phyloP scores from a whole-genome alignment of 1,140 invertebrate species.

The Adelges cooleyi region DNA sequence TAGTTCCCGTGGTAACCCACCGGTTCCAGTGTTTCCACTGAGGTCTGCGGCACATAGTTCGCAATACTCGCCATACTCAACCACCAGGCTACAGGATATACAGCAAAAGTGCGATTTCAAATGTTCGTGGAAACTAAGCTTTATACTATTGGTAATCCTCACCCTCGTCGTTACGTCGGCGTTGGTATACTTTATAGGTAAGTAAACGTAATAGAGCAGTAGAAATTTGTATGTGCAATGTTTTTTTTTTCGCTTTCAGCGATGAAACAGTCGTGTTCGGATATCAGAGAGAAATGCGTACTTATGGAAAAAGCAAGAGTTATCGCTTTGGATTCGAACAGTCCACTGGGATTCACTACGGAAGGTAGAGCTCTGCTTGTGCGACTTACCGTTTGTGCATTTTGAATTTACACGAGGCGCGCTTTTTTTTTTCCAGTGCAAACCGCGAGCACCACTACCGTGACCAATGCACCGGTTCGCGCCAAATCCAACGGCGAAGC shows the following conservation, averaged over 20 bases:
- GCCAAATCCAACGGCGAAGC: not conserved
- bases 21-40: slow-evolving; percentile 12
- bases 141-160: not conserved
- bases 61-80: slow-evolving; percentile 10
- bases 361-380: no score
- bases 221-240: not conserved
- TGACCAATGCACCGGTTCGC: not conserved
- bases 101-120: slow-evolving; percentile 21
- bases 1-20: not conserved
- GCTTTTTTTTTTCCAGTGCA: not conserved
- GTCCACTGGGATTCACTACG: not conserved
- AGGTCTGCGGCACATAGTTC: slow-evolving; percentile 5
- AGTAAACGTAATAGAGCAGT: not conserved
- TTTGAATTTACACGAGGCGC: not conserved
- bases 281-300: not conserved
- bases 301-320: not conserved
- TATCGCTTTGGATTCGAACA: not conserved
- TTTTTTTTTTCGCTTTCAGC: not conserved
- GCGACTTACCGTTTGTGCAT: no score
- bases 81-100: slow-evolving; percentile 11
- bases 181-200: not conserved
- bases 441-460: not conserved
- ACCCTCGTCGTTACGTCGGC: not conserved
- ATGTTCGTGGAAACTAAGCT: slow-evolving; percentile 16
- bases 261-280: not conserved